Conservation (phyloP, 2,113 vertebrate species). For the Dasyurus viverrinus region DNA sequence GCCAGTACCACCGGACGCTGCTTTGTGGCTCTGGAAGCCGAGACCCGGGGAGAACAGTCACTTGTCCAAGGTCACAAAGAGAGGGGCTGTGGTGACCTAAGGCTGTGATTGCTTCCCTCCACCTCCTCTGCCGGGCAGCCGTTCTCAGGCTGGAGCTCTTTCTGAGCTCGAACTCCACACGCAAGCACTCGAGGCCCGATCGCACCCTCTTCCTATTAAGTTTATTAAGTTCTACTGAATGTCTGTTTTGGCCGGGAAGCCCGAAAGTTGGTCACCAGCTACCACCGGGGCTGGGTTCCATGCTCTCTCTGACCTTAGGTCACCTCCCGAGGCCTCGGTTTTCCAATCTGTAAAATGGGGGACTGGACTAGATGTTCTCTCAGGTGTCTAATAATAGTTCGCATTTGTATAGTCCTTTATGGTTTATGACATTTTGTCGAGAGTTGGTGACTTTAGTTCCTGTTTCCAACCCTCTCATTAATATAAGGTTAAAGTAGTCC, state of each 20-base stretch:
- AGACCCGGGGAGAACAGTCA: neutral
- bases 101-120: neutral
- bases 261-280: neutral
- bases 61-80: neutral
- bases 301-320: neutral
- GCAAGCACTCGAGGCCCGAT: neutral
- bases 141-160: neutral
- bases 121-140: no score
- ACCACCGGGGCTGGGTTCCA: neutral
- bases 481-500: neutral
- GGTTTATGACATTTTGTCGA: neutral
- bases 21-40: slow-evolving; percentile 4
- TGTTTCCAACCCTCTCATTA: slow-evolving; percentile 1
- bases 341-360: neutral
- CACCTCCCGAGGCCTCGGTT: neutral
- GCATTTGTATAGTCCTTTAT: neutral
- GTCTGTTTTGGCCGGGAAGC: neutral
- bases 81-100: neutral
- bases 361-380: neutral
- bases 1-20: no score
- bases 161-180: neutral
- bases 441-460: neutral
- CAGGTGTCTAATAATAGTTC: neutral
- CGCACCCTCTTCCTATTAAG: neutral
- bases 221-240: neutral